These are phyloP conservation scores for Microcebus jonahi DNA, from an alignment of 2,113 vertebrate genomes.

Conservation along the genomic window DNA sequence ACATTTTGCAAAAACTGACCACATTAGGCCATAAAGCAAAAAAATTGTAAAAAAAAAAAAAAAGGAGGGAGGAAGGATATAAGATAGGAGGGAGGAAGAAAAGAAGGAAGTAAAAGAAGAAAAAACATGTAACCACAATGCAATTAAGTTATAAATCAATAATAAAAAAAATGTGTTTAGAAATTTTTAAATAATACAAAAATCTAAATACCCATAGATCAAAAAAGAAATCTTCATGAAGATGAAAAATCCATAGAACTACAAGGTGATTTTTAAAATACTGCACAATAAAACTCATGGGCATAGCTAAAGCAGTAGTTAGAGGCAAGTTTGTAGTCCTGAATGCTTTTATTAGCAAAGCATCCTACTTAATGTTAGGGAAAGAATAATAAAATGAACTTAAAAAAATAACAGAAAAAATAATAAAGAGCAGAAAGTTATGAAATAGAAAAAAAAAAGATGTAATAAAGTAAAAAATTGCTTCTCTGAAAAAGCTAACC, in stretches of 20 bases:
- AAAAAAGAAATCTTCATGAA: slow-evolving; percentile 26
- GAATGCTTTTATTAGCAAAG: slow-evolving; percentile 32
- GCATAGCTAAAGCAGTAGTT: background rate
- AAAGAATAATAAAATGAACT: background rate
- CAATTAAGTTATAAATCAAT: slow-evolving; percentile 40
- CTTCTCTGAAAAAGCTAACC: background rate
- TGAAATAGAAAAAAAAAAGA: background rate
- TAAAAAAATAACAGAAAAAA: background rate
- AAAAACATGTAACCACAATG: background rate
- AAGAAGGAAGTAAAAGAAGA: background rate
- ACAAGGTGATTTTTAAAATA: slow-evolving; percentile 16
- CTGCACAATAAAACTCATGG: background rate
- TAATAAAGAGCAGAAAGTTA: background rate
- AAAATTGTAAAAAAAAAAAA: background rate
- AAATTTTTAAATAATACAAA: background rate
- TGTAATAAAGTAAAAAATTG: background rate
- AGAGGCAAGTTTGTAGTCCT: background rate
- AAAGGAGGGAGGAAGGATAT: background rate
- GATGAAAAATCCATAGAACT: background rate
- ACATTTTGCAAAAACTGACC: background rate
- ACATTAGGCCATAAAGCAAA: background rate
- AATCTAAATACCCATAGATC: background rate
- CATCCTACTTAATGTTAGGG: background rate
- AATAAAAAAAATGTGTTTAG: background rate
- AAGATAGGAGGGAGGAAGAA: background rate